Evolutionary conservation across 2,113 vertebrate species (phyloP).

Genomic region (Lampris megalopsis): DNA sequence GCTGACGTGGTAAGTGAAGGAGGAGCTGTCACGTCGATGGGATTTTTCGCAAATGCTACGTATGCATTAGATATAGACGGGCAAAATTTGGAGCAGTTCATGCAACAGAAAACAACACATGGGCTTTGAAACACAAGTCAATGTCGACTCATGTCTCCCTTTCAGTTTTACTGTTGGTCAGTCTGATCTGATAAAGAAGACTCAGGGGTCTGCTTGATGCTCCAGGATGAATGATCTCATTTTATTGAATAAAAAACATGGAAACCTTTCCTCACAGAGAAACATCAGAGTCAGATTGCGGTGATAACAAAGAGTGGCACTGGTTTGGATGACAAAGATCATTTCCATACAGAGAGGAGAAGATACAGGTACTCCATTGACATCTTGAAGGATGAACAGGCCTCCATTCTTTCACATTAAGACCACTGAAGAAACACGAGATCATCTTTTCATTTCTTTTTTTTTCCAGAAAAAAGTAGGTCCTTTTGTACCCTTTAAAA

Average conservation of each 20-base stretch:
- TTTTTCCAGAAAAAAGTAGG: slow-evolving; percentile 29
- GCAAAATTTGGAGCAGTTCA: slow-evolving; percentile 45
- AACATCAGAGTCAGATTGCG: slow-evolving; percentile 59
- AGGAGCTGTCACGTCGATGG: slow-evolving; percentile 22
- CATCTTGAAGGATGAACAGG: slow-evolving; percentile 43
- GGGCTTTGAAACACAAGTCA: slow-evolving; percentile 15
- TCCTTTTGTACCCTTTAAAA: slow-evolving; percentile 35
- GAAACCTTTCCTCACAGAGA: slow-evolving; percentile 51
- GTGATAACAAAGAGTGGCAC: slow-evolving; percentile 19
- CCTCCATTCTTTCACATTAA: slow-evolving; percentile 49
- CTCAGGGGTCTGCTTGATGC: slow-evolving; percentile 67
- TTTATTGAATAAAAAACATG: slow-evolving; percentile 72
- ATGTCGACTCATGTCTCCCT: slow-evolving; percentile 25
- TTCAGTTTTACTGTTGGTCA: slow-evolving; percentile 22
- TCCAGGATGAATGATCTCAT: slow-evolving; percentile 62
- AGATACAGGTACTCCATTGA: slow-evolving; percentile 36
- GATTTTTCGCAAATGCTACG: slow-evolving; percentile 30
- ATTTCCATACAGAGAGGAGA: slow-evolving; percentile 25
- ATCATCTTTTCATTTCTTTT: slow-evolving; percentile 48
- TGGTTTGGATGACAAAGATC: slow-evolving; percentile 45
- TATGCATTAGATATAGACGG: slow-evolving; percentile 66
- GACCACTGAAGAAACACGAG: slow-evolving; percentile 52
- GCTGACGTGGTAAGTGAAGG: not conserved
- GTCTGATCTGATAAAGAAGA: slow-evolving; percentile 68
- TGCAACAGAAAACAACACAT: slow-evolving; percentile 52